Conservation (phyloP, 2,113 vertebrate species). For the Salvator merianae region DNA sequence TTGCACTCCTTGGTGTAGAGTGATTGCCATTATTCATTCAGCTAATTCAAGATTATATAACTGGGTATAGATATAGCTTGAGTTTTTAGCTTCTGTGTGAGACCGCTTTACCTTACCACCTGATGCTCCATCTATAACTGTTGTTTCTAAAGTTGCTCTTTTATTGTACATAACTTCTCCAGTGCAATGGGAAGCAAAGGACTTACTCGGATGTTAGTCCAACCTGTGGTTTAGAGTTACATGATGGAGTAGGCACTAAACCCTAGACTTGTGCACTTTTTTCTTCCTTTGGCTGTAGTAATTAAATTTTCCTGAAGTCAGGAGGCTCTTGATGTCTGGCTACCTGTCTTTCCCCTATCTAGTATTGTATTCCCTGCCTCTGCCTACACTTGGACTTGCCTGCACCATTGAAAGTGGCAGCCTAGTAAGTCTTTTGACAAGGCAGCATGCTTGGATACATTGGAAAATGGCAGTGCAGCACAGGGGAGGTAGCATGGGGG, state of each 20-base stretch:
- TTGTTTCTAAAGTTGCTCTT: too few relatives aligned
- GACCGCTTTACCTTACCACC: neutral
- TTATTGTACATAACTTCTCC: neutral
- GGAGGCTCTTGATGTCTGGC: too few relatives aligned
- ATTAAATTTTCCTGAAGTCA: neutral
- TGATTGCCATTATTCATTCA: neutral
- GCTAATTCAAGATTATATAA: neutral
- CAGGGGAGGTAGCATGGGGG: too few relatives aligned
- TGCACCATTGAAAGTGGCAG: too few relatives aligned
- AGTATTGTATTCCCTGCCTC: too few relatives aligned
- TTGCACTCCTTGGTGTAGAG: neutral
- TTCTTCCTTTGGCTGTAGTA: neutral
- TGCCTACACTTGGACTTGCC: too few relatives aligned
- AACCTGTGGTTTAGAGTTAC: neutral
- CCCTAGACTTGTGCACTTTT: neutral
- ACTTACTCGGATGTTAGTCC: too few relatives aligned
- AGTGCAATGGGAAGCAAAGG: neutral
- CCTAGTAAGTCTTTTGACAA: too few relatives aligned
- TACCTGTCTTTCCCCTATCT: too few relatives aligned
- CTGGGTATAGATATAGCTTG: neutral
- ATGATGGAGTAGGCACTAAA: neutral
- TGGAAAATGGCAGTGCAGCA: too few relatives aligned
- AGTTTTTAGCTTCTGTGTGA: neutral
- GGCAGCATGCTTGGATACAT: too few relatives aligned
- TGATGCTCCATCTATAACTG: neutral